These are phyloP conservation scores for Aplodontia rufa DNA, from an alignment of 2,113 vertebrate genomes.

Conservation along the genomic window DNA sequence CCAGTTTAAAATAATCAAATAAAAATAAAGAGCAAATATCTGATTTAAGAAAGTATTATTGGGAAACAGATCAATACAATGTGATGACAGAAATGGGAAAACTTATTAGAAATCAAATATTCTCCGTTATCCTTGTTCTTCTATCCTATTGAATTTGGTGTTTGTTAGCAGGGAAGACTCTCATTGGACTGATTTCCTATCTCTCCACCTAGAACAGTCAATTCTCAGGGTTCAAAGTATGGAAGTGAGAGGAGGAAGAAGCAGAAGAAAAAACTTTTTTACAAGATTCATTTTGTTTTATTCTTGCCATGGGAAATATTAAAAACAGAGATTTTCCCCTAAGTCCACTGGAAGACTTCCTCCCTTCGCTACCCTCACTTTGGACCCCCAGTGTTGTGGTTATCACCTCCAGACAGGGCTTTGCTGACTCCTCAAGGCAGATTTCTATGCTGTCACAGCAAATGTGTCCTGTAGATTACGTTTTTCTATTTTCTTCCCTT, in stretches of 20 bases:
- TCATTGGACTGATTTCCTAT: not conserved
- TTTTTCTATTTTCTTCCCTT: not conserved
- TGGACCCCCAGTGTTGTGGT: not conserved
- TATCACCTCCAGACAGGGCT: not conserved
- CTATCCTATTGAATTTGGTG: not conserved
- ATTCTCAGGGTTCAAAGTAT: not conserved
- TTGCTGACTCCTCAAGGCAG: not conserved
- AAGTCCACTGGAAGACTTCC: accelerated
- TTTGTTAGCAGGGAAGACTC: accelerated
- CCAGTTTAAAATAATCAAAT: not conserved
- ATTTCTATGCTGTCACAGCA: not conserved
- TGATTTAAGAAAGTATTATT: not conserved
- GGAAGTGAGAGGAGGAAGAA: no score
- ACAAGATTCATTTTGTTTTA: no score
- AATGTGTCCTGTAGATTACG: not conserved
- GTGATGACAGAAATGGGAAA: not conserved
- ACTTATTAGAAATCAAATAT: not conserved
- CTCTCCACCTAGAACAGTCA: no score
- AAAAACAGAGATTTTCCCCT: no score
- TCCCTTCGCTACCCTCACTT: not conserved
- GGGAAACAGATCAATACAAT: not conserved
- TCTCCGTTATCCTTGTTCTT: not conserved
- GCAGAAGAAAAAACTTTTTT: no score
- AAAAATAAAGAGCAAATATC: not conserved
- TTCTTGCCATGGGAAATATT: no score